Base-by-base conservation (phyloP, 2,797 vertebrate species). In the Loris lydekkerianus region DNA sequence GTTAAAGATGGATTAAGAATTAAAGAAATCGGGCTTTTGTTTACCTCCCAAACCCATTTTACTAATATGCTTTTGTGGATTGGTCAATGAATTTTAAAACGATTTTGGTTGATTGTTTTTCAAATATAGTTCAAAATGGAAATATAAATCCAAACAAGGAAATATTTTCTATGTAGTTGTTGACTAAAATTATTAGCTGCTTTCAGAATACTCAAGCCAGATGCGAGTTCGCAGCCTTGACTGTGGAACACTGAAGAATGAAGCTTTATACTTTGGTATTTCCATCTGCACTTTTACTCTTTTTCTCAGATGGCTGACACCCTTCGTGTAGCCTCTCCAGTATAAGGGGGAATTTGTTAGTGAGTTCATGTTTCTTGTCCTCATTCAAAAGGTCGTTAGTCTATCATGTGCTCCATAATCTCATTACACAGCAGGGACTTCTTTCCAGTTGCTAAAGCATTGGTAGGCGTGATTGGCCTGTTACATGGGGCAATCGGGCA, bases 231-330 rank as follows among this genome's bases (percentile, higher is more conserved):
- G 92, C 91, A 94, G 95, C 85, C n/a, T 97, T 96, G 83, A 91
- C 93, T 89, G 85, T 95, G 91, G 97, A 97, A 93, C 1, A 0
- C 11, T 91, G 91, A 97, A 98, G 97, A 98, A 98, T 97, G 84
- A 61, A 25, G 77, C 96, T 97, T 98, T 98, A 92, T 98, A 89
- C 95, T 91, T 92, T 97, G 96, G 80, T 92, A 69, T 98, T 98
- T 98, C 96, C 96, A 96, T 97, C 91, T 97, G 92, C 1, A 76
- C 90, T 97, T 72, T n/a, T 58, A 75, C 73, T 83, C 60, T 96
- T 95, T 91, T 93, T 63, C 78, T 95, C 69, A 5, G 1, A 43
- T 88, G 21, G 69, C 34, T 82, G 89, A 18, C 25, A 37, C 53
- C 81, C 70, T 0, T 94, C 94, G 81, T 77, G 2, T 77, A 58